phyloP scores from a whole-genome alignment of 2,797 vertebrate species.

The Acrocephalus scirpaceus region DNA sequence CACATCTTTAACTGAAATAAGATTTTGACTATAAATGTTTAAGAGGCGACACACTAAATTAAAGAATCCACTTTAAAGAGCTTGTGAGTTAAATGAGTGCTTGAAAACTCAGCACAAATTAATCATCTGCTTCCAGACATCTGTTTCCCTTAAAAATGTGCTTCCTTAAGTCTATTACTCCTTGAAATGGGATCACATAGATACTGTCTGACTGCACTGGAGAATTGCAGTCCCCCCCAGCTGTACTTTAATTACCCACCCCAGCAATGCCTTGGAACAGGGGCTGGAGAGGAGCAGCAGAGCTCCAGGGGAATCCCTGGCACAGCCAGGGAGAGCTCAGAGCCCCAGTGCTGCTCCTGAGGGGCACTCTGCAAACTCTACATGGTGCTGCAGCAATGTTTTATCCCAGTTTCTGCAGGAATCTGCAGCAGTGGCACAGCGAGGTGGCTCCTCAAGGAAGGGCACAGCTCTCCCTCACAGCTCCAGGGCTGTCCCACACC shows the following conservation, averaged over 20 bases:
- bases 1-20: background rate
- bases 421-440: fast-evolving
- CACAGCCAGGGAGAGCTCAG: background rate
- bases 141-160: background rate
- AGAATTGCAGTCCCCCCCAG: background rate
- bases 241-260: background rate
- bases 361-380: background rate
- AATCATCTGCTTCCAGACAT: slow-evolving; percentile 31
- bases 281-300: background rate
- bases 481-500: background rate
- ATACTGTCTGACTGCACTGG: background rate
- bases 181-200: background rate
- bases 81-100: background rate
- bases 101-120: slow-evolving; percentile 26
- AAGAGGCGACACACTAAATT: background rate
- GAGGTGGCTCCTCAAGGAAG: fast-evolving
- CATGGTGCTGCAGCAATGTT: background rate
- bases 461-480: background rate
- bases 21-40: background rate
- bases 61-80: background rate
- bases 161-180: background rate
- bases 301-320: background rate
- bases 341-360: fast-evolving
- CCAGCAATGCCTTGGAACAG: background rate
- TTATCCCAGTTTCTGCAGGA: fast-evolving